phyloP scores from a whole-genome alignment of 2,888 invertebrate genomes.

The Cerastis rubricosa region DNA sequence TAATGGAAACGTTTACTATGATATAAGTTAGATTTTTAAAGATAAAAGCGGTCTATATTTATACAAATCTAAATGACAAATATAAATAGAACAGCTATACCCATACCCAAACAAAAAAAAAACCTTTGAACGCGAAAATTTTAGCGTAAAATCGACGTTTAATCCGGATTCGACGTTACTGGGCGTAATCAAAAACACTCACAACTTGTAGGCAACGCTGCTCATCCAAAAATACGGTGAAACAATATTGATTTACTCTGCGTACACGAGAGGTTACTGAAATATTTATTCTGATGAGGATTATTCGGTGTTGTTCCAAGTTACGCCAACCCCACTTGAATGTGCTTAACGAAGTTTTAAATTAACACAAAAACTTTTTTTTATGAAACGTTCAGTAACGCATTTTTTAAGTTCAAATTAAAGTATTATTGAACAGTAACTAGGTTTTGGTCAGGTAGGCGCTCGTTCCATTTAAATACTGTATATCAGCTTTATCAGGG shows the following conservation, averaged over 20 bases:
- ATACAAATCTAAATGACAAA: background rate
- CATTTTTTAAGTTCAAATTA: background rate
- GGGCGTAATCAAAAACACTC: slow-evolving; percentile 58
- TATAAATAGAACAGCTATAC: background rate
- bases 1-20: background rate
- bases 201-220: slow-evolving; percentile 51
- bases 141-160: slow-evolving; percentile 35
- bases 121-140: slow-evolving; percentile 16
- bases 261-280: slow-evolving; percentile 47
- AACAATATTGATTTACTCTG: slow-evolving; percentile 62
- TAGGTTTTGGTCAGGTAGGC: background rate
- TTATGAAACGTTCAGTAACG: background rate
- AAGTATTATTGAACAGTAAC: background rate
- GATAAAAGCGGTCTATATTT: background rate
- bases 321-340: slow-evolving; percentile 32
- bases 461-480: background rate
- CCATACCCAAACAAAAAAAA: background rate
- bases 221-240: slow-evolving; percentile 56
- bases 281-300: slow-evolving; percentile 56
- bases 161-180: slow-evolving; percentile 38
- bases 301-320: slow-evolving; percentile 44
- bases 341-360: slow-evolving; percentile 39
- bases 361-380: slow-evolving; percentile 6
- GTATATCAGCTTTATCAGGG: background rate
- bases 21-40: background rate